Percentiles rank a stretch among this genome's conserved stretches.
Evolutionary conservation across 2,113 vertebrate genomes (phyloP).

Genomic region (Poeciliopsis occidentalis): DNA sequence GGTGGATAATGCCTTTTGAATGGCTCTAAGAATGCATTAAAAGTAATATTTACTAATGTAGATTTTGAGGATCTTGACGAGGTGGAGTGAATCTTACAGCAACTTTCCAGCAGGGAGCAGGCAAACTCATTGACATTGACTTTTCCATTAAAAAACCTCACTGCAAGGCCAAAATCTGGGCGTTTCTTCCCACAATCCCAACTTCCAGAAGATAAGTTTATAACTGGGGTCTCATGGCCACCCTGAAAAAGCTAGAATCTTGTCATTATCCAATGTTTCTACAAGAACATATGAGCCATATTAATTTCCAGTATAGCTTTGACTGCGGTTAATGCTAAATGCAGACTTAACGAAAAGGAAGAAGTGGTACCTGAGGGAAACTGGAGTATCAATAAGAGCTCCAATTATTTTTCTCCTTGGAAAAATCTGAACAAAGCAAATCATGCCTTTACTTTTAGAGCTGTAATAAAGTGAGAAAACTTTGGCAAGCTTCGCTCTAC

Average conservation of each 20-base stretch:
- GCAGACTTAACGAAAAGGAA: slow-evolving; percentile 56
- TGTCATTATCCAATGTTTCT: slow-evolving; percentile 52
- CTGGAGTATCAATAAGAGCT: slow-evolving; percentile 44
- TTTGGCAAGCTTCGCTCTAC: slow-evolving; percentile 19
- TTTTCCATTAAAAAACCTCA: slow-evolving; percentile 62
- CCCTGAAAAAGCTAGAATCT: slow-evolving; percentile 33
- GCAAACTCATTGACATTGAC: slow-evolving; percentile 52
- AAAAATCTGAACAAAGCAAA: slow-evolving; percentile 54
- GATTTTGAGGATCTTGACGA: slow-evolving; percentile 21
- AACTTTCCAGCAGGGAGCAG: slow-evolving; percentile 32
- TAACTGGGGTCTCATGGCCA: slow-evolving; percentile 39
- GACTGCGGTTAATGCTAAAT: slow-evolving; percentile 47
- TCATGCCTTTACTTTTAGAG: slow-evolving; percentile 37
- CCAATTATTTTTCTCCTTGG: slow-evolving; percentile 31
- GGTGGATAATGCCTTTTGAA: neutral
- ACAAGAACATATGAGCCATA: slow-evolving; percentile 59
- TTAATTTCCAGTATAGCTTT: slow-evolving; percentile 47
- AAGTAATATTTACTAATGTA: neutral
- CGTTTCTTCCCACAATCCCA: slow-evolving; percentile 56
- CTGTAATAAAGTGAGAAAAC: slow-evolving; percentile 23
- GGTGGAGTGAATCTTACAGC: slow-evolving; percentile 36
- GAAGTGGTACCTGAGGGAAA: slow-evolving; percentile 28
- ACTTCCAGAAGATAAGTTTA: slow-evolving; percentile 45
- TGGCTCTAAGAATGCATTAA: neutral
- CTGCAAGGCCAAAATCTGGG: slow-evolving; percentile 50